phyloP scores from a whole-genome alignment of 2,113 vertebrate species.

The Pollachius pollachius region DNA sequence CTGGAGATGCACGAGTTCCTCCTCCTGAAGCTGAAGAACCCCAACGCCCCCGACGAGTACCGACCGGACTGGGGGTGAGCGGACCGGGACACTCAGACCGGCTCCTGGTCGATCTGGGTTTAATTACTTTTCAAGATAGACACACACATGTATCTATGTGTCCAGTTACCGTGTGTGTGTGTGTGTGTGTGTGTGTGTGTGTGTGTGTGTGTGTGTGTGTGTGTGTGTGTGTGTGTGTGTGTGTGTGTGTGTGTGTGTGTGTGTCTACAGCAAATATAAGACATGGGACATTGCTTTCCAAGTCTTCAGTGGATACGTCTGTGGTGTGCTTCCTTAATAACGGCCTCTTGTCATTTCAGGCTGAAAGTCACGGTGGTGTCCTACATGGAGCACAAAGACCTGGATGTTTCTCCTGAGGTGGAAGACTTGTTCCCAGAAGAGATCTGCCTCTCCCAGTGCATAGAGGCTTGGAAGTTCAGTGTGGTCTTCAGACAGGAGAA shows the following conservation, averaged over 20 bases:
- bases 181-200: too few relatives aligned
- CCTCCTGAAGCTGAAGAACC: slow-evolving; percentile 73
- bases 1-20: slow-evolving; percentile 92
- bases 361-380: slow-evolving; percentile 76
- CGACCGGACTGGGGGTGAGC: slow-evolving; percentile 81
- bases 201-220: too few relatives aligned
- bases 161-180: too few relatives aligned
- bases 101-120: not conserved
- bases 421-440: slow-evolving; percentile 75
- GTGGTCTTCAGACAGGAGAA: slow-evolving; percentile 71
- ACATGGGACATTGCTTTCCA: too few relatives aligned
- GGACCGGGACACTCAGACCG: not conserved
- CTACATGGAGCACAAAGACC: slow-evolving; percentile 80
- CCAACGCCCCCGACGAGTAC: slow-evolving; percentile 59
- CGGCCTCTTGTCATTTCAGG: slow-evolving; percentile 63
- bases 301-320: not conserved
- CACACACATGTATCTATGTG: not conserved
- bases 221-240: too few relatives aligned
- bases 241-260: not conserved
- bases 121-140: not conserved
- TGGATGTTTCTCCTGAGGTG: slow-evolving; percentile 67
- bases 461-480: slow-evolving; percentile 80
- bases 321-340: not conserved
- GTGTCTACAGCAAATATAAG: not conserved
- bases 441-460: slow-evolving; percentile 74